Percentiles rank a stretch among this genome's conserved stretches.
These are phyloP conservation scores for Falco concolor DNA, from an alignment of 2,797 vertebrate genomes.

Conservation along the genomic window DNA sequence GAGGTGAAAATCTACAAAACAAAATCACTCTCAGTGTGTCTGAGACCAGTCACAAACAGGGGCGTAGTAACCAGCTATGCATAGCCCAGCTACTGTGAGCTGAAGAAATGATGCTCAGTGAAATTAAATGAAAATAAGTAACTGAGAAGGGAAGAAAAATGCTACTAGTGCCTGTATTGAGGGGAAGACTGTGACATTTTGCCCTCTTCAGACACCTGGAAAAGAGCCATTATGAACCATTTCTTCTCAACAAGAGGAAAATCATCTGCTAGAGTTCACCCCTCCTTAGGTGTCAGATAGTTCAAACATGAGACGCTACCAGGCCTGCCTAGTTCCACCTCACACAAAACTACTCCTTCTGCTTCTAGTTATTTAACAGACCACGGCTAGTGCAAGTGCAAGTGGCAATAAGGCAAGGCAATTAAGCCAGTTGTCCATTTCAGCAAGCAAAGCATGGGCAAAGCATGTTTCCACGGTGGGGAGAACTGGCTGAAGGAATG, in stretches of 20 bases:
- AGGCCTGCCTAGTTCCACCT: not conserved
- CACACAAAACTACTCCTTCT: not conserved
- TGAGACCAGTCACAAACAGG: not conserved
- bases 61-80: not conserved
- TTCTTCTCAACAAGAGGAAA: not conserved
- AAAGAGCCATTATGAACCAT: not conserved
- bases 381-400: not conserved
- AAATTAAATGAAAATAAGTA: not conserved
- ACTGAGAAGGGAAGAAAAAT: not conserved
- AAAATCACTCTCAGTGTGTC: not conserved
- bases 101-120: not conserved
- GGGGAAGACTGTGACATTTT: not conserved
- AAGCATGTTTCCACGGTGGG: not conserved
- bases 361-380: not conserved
- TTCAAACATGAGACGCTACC: not conserved
- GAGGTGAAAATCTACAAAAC: not conserved
- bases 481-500: not conserved
- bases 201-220: not conserved
- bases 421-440: not conserved
- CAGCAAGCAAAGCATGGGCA: not conserved
- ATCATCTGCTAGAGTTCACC: not conserved
- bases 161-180: not conserved
- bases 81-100: not conserved
- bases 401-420: not conserved
- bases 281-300: not conserved